Conservation (phyloP, 92 coral and sea anemone genomes). For the Anthopleura xanthogrammica region DNA sequence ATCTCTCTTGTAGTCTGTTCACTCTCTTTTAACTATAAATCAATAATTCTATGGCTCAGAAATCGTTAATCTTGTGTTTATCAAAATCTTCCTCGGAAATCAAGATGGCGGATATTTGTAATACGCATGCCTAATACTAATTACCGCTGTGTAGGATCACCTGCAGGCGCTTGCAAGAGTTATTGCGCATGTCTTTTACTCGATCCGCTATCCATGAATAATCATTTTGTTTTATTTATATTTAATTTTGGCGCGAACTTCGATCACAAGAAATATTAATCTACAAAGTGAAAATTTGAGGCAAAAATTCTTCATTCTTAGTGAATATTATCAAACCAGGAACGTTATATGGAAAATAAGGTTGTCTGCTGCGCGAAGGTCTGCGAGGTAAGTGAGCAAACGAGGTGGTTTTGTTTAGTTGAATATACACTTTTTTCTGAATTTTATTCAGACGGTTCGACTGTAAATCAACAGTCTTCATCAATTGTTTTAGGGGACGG, state of each 20-base stretch:
- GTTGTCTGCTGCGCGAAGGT: slow-evolving; percentile 20
- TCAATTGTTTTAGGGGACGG: no score
- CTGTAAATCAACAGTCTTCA: no score
- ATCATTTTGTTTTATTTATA: no score
- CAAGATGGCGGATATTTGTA: slow-evolving; percentile 5
- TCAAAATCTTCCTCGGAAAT: neutral
- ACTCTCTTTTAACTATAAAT: neutral
- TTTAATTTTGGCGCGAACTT: slow-evolving; percentile 30
- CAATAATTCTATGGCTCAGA: neutral
- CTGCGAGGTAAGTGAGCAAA: slow-evolving; percentile 13
- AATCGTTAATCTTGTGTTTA: neutral
- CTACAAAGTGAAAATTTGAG: neutral
- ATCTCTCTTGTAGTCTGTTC: slow-evolving; percentile 14
- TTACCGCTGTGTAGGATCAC: neutral
- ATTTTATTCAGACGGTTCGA: no score
- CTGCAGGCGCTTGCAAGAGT: neutral
- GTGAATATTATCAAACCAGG: neutral
- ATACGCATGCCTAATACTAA: slow-evolving; percentile 10
- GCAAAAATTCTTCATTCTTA: neutral
- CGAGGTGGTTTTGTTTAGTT: neutral
- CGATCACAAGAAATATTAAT: neutral
- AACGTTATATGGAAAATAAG: slow-evolving; percentile 23
- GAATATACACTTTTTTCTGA: no score
- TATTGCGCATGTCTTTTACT: neutral
- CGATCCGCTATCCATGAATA: slow-evolving; percentile 11